These are phyloP conservation scores for Hybos culiciformis DNA, from an alignment of 2,888 invertebrate genomes.

Conservation along the genomic window DNA sequence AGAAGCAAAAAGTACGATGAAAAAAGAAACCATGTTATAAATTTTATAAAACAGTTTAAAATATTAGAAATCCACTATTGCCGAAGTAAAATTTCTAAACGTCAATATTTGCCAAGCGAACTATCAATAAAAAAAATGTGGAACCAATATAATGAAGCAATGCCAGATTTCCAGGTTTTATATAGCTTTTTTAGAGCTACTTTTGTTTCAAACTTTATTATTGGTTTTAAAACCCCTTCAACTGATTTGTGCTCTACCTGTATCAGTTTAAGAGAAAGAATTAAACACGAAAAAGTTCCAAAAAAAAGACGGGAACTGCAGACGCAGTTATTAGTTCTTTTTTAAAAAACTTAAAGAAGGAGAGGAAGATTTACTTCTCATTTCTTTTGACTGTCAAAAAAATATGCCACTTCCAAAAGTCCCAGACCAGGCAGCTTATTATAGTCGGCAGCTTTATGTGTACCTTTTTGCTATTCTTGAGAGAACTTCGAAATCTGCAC, in stretches of 20 bases:
- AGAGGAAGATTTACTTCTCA: slow-evolving; percentile 11
- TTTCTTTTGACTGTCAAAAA: slow-evolving; percentile 24
- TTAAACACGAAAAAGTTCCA: slow-evolving; percentile 9
- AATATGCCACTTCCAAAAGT: slow-evolving; percentile 21
- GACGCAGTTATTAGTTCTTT: slow-evolving; percentile 17
- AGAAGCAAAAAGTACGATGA: slow-evolving; percentile 3
- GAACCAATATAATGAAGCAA: slow-evolving; percentile 6
- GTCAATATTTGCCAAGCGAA: slow-evolving; percentile 13
- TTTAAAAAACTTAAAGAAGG: slow-evolving; percentile 14
- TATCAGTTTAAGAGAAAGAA: slow-evolving; percentile 4
- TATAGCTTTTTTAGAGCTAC: slow-evolving; percentile 11
- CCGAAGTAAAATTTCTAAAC: slow-evolving; percentile 8
- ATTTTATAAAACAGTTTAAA: slow-evolving; percentile 15
- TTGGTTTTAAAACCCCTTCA: slow-evolving; percentile 14
- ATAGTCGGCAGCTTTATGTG: slow-evolving; percentile 19
- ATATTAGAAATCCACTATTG: slow-evolving; percentile 17
- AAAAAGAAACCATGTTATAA: slow-evolving; percentile 10
- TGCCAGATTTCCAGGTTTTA: slow-evolving; percentile 8
- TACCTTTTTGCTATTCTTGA: slow-evolving; percentile 20
- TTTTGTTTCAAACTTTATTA: slow-evolving; percentile 15
- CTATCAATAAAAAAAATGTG: slow-evolving; percentile 14
- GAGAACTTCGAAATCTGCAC: slow-evolving; percentile 13
- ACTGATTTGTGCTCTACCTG: slow-evolving; percentile 15
- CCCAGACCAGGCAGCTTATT: slow-evolving; percentile 22
- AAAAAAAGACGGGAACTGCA: slow-evolving; percentile 14